Conservation (phyloP, 2,888 invertebrate genomes). For the Cosmia trapezina region DNA sequence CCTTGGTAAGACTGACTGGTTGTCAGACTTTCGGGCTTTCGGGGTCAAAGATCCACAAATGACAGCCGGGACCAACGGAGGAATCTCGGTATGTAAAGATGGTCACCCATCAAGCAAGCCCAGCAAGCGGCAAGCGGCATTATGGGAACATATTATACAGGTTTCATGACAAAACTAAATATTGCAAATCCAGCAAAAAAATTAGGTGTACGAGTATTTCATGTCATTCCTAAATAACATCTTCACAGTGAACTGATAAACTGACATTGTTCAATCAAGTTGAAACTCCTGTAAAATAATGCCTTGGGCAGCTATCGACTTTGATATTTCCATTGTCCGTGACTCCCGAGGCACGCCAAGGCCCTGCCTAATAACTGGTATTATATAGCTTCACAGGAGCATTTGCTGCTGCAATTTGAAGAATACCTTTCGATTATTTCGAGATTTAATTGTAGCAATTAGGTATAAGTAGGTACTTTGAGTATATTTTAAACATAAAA, state of each 20-base stretch:
- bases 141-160: no score
- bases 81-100: no score
- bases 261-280: conserved; percentile 13
- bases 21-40: no score
- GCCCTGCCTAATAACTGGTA: conserved; percentile 51
- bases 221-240: background rate
- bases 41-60: no score
- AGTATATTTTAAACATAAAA: background rate
- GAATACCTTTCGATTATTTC: background rate
- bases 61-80: no score
- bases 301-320: conserved; percentile 40
- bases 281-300: conserved; percentile 15
- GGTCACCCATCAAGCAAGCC: no score
- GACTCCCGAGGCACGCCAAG: conserved; percentile 49
- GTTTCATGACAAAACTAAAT: no score
- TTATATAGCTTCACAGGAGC: conserved; percentile 52
- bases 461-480: no score
- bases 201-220: no score
- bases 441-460: background rate
- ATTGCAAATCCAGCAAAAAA: background rate
- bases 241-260: conserved; percentile 12
- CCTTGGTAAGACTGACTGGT: no score
- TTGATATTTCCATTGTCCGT: conserved; percentile 51
- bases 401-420: conserved; percentile 7
- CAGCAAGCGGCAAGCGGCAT: no score